Evolutionary conservation across 2,888 invertebrate species (phyloP).

Genomic region (Polyploca ridens): DNA sequence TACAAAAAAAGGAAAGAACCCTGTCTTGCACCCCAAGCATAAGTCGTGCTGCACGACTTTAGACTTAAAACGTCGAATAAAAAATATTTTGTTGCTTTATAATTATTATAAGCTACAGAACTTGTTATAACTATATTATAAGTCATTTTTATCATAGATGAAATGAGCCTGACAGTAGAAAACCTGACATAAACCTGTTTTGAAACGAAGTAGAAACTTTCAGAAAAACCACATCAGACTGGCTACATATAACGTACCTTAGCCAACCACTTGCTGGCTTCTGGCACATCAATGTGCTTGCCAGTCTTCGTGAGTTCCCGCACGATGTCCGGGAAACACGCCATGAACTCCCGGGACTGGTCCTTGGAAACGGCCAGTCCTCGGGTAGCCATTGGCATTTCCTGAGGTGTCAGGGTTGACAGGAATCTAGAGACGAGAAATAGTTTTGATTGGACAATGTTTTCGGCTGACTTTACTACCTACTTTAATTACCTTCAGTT

Average conservation of each 20-base stretch:
- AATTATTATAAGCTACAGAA: neutral
- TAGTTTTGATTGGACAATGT: conserved; percentile 30
- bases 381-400: conserved; percentile 85
- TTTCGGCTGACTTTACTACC: conserved; percentile 24
- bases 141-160: neutral
- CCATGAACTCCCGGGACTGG: conserved; percentile 94
- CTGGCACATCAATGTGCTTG: conserved; percentile 90
- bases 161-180: neutral
- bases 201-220: neutral
- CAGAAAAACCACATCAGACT: conserved; percentile 6
- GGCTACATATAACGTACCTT: conserved; percentile 84
- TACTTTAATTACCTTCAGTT: neutral
- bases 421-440: conserved; percentile 77
- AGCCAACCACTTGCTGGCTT: conserved; percentile 92
- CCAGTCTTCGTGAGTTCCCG: conserved; percentile 92
- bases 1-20: too few species aligned
- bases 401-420: conserved; percentile 86
- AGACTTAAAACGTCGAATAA: neutral
- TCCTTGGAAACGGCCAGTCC: conserved; percentile 89
- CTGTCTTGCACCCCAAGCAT: conserved; percentile 1
- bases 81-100: neutral
- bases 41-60: too few species aligned
- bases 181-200: neutral
- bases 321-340: conserved; percentile 94
- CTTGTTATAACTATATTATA: too few species aligned